Percentiles rank a stretch among this genome's conserved stretches.
Evolutionary conservation across 2,797 vertebrate species (phyloP).

Genomic region (Kryptolebias ocellatus): DNA sequence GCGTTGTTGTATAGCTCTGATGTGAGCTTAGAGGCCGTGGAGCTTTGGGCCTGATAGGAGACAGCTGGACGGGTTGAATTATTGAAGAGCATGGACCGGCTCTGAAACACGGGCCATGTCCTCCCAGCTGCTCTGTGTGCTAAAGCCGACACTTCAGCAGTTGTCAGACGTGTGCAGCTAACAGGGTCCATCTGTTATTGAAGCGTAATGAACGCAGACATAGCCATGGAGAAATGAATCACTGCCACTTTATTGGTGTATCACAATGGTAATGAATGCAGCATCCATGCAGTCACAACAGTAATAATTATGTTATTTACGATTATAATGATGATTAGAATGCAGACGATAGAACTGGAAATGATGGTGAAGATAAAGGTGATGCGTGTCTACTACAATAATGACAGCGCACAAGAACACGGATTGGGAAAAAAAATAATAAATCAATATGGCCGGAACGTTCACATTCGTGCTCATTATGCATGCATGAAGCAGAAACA

Average conservation of each 20-base stretch:
- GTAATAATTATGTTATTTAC: constrained; percentile 77
- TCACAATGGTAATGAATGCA: constrained; percentile 64
- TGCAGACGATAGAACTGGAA: constrained; percentile 55
- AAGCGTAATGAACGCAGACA: constrained; percentile 73
- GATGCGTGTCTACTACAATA: constrained; percentile 54
- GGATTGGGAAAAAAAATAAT: constrained; percentile 35
- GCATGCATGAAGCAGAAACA: constrained; percentile 52
- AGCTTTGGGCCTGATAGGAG: constrained; percentile 71
- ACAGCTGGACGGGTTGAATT: constrained; percentile 82
- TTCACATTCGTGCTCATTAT: constrained; percentile 58
- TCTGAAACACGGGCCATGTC: constrained; percentile 74
- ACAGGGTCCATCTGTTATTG: constrained; percentile 79
- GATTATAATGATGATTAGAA: constrained; percentile 76
- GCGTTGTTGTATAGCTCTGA: constrained; percentile 42
- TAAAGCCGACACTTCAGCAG: constrained; percentile 75
- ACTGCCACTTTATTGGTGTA: constrained; percentile 70
- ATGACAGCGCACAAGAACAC: constrained; percentile 53
- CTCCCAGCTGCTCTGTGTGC: constrained; percentile 75
- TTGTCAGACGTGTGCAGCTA: constrained; percentile 76
- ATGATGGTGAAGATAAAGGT: constrained; percentile 56
- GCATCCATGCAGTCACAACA: constrained; percentile 49
- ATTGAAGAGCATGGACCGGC: constrained; percentile 75
- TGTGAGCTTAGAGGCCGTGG: constrained; percentile 55
- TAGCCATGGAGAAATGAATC: constrained; percentile 67
- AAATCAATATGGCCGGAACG: constrained; percentile 46